Percentiles rank a stretch among this genome's conserved stretches.
Conservation (phyloP, 2,888 invertebrate species). For the Leptopterna dolabrata region DNA sequence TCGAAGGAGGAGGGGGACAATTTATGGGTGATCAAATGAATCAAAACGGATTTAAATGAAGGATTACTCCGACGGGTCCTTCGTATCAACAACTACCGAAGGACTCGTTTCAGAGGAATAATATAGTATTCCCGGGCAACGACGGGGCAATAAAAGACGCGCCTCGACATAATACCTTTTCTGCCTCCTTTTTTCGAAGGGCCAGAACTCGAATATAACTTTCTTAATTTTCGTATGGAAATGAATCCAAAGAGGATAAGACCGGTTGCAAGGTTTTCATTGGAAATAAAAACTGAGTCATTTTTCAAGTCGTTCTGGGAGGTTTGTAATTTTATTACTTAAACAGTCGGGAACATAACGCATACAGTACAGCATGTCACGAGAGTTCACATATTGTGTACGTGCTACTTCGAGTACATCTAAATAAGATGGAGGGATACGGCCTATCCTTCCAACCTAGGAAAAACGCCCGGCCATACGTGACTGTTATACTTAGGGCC, state of each 20-base stretch:
- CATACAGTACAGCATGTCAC: no score
- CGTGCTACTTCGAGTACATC: no score
- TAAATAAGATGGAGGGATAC: no score
- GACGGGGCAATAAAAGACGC: slow-evolving; percentile 47
- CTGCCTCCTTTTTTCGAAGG: neutral
- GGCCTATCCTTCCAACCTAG: no score
- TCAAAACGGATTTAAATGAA: slow-evolving; percentile 54
- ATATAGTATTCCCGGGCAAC: slow-evolving; percentile 23
- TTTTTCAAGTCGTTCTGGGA: no score
- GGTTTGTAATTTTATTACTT: no score
- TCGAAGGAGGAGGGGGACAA: neutral
- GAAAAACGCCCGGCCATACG: no score
- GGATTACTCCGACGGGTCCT: slow-evolving; percentile 27
- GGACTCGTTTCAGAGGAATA: neutral
- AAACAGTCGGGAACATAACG: no score
- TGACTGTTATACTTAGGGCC: no score
- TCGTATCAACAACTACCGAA: neutral
- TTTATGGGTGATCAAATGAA: slow-evolving; percentile 51
- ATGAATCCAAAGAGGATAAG: neutral
- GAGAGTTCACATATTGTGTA: no score
- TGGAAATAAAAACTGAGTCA: neutral
- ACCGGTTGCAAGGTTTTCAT: neutral
- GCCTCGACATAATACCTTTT: slow-evolving; percentile 23
- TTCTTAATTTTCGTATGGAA: slow-evolving; percentile 52
- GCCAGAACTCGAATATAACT: slow-evolving; percentile 47